phyloP scores from a whole-genome alignment of 1,140 invertebrate species.

The Anastrepha obliqua region DNA sequence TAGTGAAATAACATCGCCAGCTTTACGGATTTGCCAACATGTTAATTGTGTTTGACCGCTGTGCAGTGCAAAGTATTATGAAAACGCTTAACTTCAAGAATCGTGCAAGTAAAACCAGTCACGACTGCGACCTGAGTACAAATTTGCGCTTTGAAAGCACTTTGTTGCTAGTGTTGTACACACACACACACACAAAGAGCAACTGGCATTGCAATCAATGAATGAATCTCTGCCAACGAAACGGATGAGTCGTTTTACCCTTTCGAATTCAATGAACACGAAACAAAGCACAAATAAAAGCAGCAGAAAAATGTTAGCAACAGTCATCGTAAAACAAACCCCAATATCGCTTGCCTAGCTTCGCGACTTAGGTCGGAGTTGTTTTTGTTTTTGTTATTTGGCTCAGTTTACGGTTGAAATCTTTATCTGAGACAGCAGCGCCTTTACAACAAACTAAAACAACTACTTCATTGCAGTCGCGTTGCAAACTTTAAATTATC shows the following conservation, averaged over 20 bases:
- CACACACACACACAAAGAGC: neutral
- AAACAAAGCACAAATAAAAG: neutral
- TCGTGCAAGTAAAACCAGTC: slow-evolving; percentile 68
- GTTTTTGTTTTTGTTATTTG: neutral
- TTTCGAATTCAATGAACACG: neutral
- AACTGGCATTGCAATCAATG: slow-evolving; percentile 37
- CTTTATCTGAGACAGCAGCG: neutral
- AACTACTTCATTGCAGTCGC: neutral
- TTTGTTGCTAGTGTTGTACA: neutral
- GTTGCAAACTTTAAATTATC: slow-evolving; percentile 1
- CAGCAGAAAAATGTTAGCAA: neutral
- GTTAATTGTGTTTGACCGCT: slow-evolving; percentile 29
- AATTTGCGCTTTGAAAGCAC: slow-evolving; percentile 27
- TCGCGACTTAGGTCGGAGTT: neutral
- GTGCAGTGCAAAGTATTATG: neutral
- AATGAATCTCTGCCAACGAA: slow-evolving; percentile 14
- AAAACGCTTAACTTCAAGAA: slow-evolving; percentile 60
- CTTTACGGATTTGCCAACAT: slow-evolving; percentile 17
- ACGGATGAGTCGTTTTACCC: neutral
- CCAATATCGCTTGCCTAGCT: neutral
- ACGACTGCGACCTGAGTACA: slow-evolving; percentile 62
- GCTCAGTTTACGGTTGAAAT: neutral
- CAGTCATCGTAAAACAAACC: neutral
- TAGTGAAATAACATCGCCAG: neutral
- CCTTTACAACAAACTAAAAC: neutral